A percentile compares a stretch with the other conserved stretches of the same genome.
phyloP scores from a whole-genome alignment of 2,113 vertebrate genomes.

The Apistogramma diplotaenia region DNA sequence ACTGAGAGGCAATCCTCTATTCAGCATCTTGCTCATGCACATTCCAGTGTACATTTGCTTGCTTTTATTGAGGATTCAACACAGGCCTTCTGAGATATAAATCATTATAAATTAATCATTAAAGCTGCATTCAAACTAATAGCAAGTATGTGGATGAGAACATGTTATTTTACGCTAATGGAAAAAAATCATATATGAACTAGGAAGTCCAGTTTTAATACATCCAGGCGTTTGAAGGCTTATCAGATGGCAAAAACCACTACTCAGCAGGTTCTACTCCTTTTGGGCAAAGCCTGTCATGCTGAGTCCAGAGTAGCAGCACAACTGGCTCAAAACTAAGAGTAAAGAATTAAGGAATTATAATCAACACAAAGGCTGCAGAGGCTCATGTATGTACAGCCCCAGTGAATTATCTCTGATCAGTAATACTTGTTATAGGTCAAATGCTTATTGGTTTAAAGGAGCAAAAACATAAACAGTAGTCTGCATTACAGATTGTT shows the following conservation, averaged over 20 bases:
- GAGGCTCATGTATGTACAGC: not conserved
- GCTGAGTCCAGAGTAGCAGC: not conserved
- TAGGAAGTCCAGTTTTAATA: conserved; percentile 11
- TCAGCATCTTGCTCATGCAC: not conserved
- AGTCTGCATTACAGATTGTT: not conserved
- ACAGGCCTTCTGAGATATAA: not conserved
- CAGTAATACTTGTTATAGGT: not conserved
- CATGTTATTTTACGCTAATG: not conserved
- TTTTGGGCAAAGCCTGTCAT: not conserved
- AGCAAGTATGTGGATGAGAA: not conserved
- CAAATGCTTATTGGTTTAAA: not conserved
- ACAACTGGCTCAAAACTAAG: not conserved
- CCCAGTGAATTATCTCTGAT: not conserved
- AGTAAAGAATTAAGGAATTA: not conserved
- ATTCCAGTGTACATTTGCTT: not conserved
- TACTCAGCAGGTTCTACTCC: conserved; percentile 9
- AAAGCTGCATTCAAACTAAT: not conserved
- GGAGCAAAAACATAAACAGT: not conserved
- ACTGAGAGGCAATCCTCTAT: not conserved
- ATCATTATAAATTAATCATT: not conserved
- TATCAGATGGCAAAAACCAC: not conserved
- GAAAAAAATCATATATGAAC: conserved; percentile 2
- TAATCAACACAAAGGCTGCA: not conserved
- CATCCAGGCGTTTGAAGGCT: not conserved
- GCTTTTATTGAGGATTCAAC: not conserved